Evolutionary conservation across 2,797 vertebrate species (phyloP).

Genomic region (Threskiornis aethiopicus): DNA sequence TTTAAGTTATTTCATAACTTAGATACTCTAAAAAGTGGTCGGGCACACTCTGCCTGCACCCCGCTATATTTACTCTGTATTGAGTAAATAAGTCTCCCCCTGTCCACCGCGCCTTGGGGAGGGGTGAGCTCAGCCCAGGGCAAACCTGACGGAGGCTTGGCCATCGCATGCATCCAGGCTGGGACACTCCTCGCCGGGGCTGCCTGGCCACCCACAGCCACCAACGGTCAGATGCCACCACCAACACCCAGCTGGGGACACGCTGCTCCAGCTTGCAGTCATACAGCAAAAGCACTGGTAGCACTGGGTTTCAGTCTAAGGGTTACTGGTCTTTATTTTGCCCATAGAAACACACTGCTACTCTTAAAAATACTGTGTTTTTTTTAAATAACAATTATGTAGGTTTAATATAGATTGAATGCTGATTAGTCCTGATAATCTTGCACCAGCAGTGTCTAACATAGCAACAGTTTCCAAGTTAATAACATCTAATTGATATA

Average conservation of each 20-base stretch:
- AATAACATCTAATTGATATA: neutral
- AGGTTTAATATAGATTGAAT: neutral
- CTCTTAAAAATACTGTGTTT: neutral
- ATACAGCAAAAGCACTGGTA: neutral
- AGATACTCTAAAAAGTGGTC: neutral
- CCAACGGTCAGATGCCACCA: neutral
- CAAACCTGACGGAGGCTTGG: neutral
- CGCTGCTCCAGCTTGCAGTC: neutral
- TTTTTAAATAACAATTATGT: neutral
- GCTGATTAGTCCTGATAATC: neutral
- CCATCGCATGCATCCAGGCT: rapidly evolving
- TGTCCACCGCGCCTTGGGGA: rapidly evolving
- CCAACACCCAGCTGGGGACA: rapidly evolving
- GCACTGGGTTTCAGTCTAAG: neutral
- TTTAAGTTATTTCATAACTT: neutral
- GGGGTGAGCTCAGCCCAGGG: neutral
- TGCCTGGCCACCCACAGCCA: neutral
- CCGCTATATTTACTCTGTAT: neutral
- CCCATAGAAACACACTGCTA: neutral
- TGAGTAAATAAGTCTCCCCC: neutral
- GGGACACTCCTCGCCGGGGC: rapidly evolving
- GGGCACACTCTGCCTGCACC: neutral
- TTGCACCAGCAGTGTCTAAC: neutral
- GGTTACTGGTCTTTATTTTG: neutral
- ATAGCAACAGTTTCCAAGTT: neutral